A percentile compares a stretch with the other conserved stretches of the same genome.
These are phyloP conservation scores for Thalassophryne amazonica DNA, from an alignment of 2,797 vertebrate genomes.

Conservation along the genomic window DNA sequence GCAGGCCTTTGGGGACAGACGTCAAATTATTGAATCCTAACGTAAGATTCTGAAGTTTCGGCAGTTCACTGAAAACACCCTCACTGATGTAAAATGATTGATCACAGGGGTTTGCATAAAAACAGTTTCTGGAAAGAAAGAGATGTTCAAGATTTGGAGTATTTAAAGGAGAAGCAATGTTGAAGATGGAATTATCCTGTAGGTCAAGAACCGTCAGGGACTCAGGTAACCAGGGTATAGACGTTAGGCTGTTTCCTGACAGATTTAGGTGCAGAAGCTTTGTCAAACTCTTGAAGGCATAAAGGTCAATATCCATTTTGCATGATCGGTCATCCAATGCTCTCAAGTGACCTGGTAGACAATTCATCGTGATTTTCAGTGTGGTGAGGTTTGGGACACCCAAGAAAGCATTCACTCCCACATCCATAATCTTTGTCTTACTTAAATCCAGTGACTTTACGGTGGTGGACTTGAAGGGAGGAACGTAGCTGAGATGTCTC, in stretches of 20 bases:
- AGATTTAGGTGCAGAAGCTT: slow-evolving; percentile 72
- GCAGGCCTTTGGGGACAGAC: slow-evolving; percentile 73
- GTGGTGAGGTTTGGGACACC: slow-evolving; percentile 67
- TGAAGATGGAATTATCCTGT: slow-evolving; percentile 75
- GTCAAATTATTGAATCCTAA: slow-evolving; percentile 83
- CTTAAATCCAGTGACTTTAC: slow-evolving; percentile 71
- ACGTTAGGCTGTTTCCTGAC: slow-evolving; percentile 79
- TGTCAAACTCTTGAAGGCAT: slow-evolving; percentile 69
- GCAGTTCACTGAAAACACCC: slow-evolving; percentile 67
- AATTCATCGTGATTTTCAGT: slow-evolving; percentile 80
- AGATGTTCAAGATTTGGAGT: slow-evolving; percentile 67
- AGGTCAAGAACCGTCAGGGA: slow-evolving; percentile 72
- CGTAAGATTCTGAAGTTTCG: slow-evolving; percentile 68
- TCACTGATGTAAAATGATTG: slow-evolving; percentile 64
- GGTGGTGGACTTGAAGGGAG: slow-evolving; percentile 57
- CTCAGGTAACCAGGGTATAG: slow-evolving; percentile 76
- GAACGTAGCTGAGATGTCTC: slow-evolving; percentile 66
- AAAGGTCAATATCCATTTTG: slow-evolving; percentile 65
- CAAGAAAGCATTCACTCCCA: slow-evolving; percentile 57
- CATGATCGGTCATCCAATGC: slow-evolving; percentile 54
- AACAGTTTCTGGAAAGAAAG: slow-evolving; percentile 79
- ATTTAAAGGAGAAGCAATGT: slow-evolving; percentile 55
- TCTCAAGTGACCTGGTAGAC: slow-evolving; percentile 64
- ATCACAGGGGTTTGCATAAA: slow-evolving; percentile 81
- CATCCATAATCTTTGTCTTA: slow-evolving; percentile 63